Percentiles rank a stretch among this genome's conserved stretches.
Evolutionary conservation across 2,888 invertebrate genomes (phyloP).

Genomic region (Gnatocerus cornutus): DNA sequence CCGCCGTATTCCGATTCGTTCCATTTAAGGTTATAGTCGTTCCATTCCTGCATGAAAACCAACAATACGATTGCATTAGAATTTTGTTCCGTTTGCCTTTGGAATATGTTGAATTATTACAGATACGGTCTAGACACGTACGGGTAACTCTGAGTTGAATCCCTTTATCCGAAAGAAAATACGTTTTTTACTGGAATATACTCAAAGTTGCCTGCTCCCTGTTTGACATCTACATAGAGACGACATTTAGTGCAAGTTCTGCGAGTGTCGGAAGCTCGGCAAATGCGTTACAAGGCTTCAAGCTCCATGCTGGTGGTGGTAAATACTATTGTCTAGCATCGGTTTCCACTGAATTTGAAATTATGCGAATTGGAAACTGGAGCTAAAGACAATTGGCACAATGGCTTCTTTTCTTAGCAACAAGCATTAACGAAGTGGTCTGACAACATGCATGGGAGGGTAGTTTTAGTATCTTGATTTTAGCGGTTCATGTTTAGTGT

Average conservation of each 20-base stretch:
- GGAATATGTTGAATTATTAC: slow-evolving; percentile 17
- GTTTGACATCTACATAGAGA: slow-evolving; percentile 47
- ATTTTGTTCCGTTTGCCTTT: slow-evolving; percentile 13
- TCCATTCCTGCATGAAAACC: slow-evolving; percentile 88
- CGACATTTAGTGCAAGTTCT: slow-evolving; percentile 54
- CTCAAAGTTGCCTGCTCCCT: slow-evolving; percentile 49
- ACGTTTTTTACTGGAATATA: slow-evolving; percentile 5
- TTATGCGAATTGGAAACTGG: slow-evolving; percentile 15
- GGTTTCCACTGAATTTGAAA: slow-evolving; percentile 15
- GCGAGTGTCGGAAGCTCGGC: slow-evolving; percentile 51
- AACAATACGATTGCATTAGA: slow-evolving; percentile 36
- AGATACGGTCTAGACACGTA: slow-evolving; percentile 39
- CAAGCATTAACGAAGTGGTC: slow-evolving; percentile 50
- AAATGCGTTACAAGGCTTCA: slow-evolving; percentile 50
- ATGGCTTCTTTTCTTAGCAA: slow-evolving; percentile 13
- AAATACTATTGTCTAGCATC: slow-evolving; percentile 43
- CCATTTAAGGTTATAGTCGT: slow-evolving; percentile 97
- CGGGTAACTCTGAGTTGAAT: slow-evolving; percentile 42
- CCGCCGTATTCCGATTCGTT: slow-evolving; percentile 96
- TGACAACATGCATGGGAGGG: slow-evolving; percentile 61
- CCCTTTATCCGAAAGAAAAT: slow-evolving; percentile 8
- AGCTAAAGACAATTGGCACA: slow-evolving; percentile 29
- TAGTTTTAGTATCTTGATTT: slow-evolving; percentile 66
- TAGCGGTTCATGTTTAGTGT: slow-evolving; percentile 67
- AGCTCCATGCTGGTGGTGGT: slow-evolving; percentile 51